Evolutionary conservation across 1,140 invertebrate species (phyloP), one percentile per base, ranked within the genome.

Genomic region (Euura saliciscinereae): DNA sequence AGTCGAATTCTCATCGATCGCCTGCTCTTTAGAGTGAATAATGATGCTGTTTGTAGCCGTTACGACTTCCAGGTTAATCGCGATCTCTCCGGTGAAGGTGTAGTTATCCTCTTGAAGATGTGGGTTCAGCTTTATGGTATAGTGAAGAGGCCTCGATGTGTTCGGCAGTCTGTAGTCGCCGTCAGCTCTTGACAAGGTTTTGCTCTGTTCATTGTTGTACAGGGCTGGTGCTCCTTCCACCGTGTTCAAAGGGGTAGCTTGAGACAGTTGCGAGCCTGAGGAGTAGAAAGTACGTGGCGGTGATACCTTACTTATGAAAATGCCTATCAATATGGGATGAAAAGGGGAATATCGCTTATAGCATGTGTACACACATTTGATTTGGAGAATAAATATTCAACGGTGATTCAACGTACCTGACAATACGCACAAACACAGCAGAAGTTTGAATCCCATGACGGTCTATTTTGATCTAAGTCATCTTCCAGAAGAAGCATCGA

Each of bases 91-190:
- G 64, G 74, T 83, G 81, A 93, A 93, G 4, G 78, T 81, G 43
- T 78, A 84, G 2, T 83, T 82, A 0, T 84, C 87, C 45, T 85
- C 81, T 70, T 88, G 85, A 11, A 94, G 87, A 74, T 93, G 87
- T 2, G 92, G 90, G 79, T 88, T 88, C 0, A 94, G 87, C 44
- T 87, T 87, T 10, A 94, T 85, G 64, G 92, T 89, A 79, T 94
- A 94, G 78, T 90, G 89, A 11, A 90, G 78, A 0, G 93, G 93
- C 13, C 84, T 79, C 0, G 92, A 88, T 44, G 88, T 83, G 10
- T 80, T 85, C 0, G 92, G 91, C 5, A 94, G 86, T 2, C 92
- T 86, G 71, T 90, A 86, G 28, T 67, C 66, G 10, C 28, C 11
- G 43, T 67, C 43, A 44, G 4, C 43, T 64, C 28, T 67, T 67